Conservation (phyloP, 1,140 invertebrate species). For the Drosophila burlai region DNA sequence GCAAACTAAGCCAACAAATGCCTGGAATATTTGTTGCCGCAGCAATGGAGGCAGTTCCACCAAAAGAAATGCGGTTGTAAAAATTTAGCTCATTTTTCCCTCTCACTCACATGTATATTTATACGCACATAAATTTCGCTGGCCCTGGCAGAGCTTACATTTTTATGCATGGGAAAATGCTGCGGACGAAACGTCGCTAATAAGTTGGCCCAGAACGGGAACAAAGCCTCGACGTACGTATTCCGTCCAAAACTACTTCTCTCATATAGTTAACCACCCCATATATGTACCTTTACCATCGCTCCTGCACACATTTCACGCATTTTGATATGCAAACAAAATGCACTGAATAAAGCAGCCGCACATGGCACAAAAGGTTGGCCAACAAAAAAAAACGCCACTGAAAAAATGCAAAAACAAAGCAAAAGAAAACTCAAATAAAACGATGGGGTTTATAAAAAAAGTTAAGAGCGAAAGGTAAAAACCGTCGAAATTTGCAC, state of each 20-base stretch:
- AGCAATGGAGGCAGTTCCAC: slow-evolving; percentile 12
- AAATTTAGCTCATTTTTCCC: slow-evolving; percentile 66
- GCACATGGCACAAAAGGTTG: slow-evolving; percentile 65
- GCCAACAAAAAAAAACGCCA: slow-evolving; percentile 49
- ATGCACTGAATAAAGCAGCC: slow-evolving; percentile 74
- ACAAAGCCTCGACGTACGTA: slow-evolving; percentile 49
- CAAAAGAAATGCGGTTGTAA: slow-evolving; percentile 54
- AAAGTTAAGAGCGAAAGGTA: slow-evolving; percentile 33
- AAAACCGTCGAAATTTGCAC: slow-evolving; percentile 74
- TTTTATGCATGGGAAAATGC: slow-evolving; percentile 76
- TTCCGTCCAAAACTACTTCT: slow-evolving; percentile 31
- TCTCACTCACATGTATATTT: slow-evolving; percentile 68
- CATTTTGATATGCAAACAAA: slow-evolving; percentile 82
- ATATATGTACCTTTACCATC: slow-evolving; percentile 12
- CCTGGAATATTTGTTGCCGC: slow-evolving; percentile 26
- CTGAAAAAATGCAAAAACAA: slow-evolving; percentile 19
- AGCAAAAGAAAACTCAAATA: background rate
- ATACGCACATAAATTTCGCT: slow-evolving; percentile 75
- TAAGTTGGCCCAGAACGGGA: slow-evolving; percentile 63
- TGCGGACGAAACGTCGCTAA: slow-evolving; percentile 74
- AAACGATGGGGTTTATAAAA: slow-evolving; percentile 1
- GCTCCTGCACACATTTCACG: slow-evolving; percentile 67
- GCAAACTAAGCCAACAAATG: slow-evolving; percentile 69
- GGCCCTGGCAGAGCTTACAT: slow-evolving; percentile 65
- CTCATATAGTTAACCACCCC: background rate